phyloP scores from a whole-genome alignment of 2,113 vertebrate species.

The Dipodomys stephensi region DNA sequence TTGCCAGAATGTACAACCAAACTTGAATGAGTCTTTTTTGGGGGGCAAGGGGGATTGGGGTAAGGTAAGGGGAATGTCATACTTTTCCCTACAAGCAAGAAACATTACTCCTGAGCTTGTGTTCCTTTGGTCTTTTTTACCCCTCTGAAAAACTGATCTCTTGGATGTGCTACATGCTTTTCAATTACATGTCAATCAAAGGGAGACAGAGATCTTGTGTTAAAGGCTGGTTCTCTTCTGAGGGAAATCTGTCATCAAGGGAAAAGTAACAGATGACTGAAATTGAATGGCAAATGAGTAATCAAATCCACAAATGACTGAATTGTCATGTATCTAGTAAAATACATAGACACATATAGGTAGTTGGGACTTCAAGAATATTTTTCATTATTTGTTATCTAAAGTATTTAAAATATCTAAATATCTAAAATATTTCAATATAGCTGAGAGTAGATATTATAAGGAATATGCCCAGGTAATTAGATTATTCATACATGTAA shows the following conservation, averaged over 20 bases:
- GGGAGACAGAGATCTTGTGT: background rate
- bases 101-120: background rate
- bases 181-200: background rate
- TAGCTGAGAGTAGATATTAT: slow-evolving; percentile 17
- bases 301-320: background rate
- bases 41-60: background rate
- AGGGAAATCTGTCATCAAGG: background rate
- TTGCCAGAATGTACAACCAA: background rate
- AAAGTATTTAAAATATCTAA: background rate
- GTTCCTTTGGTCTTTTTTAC: slow-evolving; percentile 6
- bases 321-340: background rate
- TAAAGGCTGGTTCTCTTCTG: background rate
- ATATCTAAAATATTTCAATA: background rate
- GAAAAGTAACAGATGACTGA: background rate
- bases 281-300: slow-evolving; percentile 22
- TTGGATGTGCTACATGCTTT: background rate
- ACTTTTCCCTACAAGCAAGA: background rate
- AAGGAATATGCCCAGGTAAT: background rate
- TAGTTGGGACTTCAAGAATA: background rate
- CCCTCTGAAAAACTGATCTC: background rate
- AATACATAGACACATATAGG: background rate
- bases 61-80: too few relatives aligned
- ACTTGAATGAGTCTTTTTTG: background rate
- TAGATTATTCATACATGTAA: background rate
- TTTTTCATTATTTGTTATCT: background rate